These are phyloP conservation scores for Eupristina koningsbergeri DNA, from an alignment of 1,140 invertebrate genomes.

Conservation along the genomic window DNA sequence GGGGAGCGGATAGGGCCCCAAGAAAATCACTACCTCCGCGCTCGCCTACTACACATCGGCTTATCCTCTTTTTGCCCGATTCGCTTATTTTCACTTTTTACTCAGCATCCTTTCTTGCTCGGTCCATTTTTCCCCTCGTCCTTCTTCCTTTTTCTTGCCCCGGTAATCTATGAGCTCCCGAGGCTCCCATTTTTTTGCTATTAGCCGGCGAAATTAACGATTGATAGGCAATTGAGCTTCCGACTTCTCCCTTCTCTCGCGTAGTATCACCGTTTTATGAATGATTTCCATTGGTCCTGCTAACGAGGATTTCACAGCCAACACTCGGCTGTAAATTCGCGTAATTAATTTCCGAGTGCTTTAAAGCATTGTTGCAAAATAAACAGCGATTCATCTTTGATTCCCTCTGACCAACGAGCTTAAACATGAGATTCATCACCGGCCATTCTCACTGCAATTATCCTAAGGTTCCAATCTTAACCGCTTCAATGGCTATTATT, in stretches of 20 bases:
- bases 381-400: neutral
- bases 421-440: neutral
- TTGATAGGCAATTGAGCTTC: neutral
- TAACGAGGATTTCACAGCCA: neutral
- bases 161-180: neutral
- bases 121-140: constrained; percentile 15
- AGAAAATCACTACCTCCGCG: constrained; percentile 46
- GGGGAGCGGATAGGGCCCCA: constrained; percentile 24
- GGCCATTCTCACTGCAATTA: neutral
- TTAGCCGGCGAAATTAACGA: constrained; percentile 5
- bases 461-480: neutral
- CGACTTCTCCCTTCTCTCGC: neutral
- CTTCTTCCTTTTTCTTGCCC: no score
- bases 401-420: neutral
- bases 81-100: constrained; percentile 38
- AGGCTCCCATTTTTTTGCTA: constrained; percentile 14
- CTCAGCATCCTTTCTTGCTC: constrained; percentile 22
- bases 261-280: no score
- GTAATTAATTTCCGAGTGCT: neutral
- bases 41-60: constrained; percentile 4
- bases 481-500: neutral
- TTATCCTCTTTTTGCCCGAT: neutral
- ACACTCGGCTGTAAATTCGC: neutral
- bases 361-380: neutral
- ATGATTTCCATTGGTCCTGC: neutral